These are phyloP conservation scores for Athalia circularis DNA, from an alignment of 2,888 invertebrate genomes.

Conservation along the genomic window DNA sequence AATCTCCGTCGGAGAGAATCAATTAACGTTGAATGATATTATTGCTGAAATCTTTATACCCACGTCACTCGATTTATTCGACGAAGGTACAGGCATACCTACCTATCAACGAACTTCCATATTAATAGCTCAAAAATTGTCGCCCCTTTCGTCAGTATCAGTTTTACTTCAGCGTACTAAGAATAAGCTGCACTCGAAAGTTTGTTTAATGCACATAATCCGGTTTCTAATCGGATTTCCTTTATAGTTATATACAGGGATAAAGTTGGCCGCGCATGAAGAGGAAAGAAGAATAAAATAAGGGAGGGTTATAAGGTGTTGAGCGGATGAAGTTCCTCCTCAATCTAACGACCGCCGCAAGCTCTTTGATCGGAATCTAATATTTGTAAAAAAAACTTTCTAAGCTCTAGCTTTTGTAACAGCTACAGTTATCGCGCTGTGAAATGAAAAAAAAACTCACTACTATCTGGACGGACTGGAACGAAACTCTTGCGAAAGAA, in stretches of 20 bases:
- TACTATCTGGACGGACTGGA: too few species aligned
- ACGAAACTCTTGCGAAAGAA: too few species aligned
- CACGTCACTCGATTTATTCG: too few species aligned
- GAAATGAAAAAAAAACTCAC: too few species aligned
- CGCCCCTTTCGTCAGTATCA: background rate
- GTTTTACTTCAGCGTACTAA: too few species aligned
- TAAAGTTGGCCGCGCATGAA: background rate
- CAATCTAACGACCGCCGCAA: slow-evolving; percentile 19
- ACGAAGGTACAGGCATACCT: too few species aligned
- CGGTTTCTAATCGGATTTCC: slow-evolving; percentile 8
- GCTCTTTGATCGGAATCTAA: slow-evolving; percentile 40
- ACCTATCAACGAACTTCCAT: too few species aligned
- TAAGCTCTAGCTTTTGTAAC: background rate
- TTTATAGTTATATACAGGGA: slow-evolving; percentile 22
- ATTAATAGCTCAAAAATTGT: background rate
- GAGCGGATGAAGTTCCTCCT: slow-evolving; percentile 15
- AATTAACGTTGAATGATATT: too few species aligned
- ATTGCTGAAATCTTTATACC: too few species aligned
- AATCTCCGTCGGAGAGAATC: too few species aligned
- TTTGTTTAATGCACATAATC: too few species aligned
- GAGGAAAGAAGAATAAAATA: background rate
- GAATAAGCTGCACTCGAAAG: too few species aligned
- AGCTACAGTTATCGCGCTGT: background rate
- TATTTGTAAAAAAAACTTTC: slow-evolving; percentile 38
- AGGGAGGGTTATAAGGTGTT: background rate